These are phyloP conservation scores for Melitaea athalia DNA, from an alignment of 2,888 invertebrate genomes.

Conservation along the genomic window DNA sequence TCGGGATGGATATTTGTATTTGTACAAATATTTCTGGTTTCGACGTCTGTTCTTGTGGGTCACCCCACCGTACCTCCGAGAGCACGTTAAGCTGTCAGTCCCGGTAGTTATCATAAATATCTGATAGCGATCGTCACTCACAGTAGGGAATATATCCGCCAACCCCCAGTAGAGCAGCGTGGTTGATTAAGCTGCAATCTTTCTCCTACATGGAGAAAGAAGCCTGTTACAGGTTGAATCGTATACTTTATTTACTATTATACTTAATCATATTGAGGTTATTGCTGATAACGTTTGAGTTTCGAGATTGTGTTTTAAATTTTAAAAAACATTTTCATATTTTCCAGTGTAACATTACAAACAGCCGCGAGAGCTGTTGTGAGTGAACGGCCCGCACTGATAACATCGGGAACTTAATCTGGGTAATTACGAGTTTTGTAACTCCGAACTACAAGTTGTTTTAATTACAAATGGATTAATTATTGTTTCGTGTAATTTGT, in stretches of 20 bases:
- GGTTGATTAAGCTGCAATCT: too few species aligned
- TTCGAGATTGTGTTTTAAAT: background rate
- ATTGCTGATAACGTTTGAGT: background rate
- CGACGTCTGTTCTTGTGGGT: too few species aligned
- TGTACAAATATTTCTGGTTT: too few species aligned
- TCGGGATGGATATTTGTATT: too few species aligned
- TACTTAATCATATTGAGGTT: background rate
- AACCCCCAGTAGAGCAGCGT: too few species aligned
- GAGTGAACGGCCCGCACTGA: conserved; percentile 4
- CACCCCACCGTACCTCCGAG: too few species aligned
- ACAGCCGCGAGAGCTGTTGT: background rate
- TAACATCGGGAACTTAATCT: conserved; percentile 20
- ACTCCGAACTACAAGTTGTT: conserved; percentile 29
- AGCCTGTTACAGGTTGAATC: too few species aligned
- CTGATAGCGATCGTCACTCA: too few species aligned
- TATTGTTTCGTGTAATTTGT: conserved; percentile 27
- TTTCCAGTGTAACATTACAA: background rate
- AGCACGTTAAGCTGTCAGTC: too few species aligned
- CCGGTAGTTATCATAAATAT: too few species aligned
- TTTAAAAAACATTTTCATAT: background rate
- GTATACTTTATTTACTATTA: background rate
- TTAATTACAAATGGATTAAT: conserved; percentile 30
- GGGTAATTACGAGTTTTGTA: conserved; percentile 27
- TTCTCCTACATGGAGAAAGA: too few species aligned
- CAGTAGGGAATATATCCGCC: too few species aligned